phyloP scores from a whole-genome alignment of 2,797 vertebrate genomes.

The Acipenser ruthenus region DNA sequence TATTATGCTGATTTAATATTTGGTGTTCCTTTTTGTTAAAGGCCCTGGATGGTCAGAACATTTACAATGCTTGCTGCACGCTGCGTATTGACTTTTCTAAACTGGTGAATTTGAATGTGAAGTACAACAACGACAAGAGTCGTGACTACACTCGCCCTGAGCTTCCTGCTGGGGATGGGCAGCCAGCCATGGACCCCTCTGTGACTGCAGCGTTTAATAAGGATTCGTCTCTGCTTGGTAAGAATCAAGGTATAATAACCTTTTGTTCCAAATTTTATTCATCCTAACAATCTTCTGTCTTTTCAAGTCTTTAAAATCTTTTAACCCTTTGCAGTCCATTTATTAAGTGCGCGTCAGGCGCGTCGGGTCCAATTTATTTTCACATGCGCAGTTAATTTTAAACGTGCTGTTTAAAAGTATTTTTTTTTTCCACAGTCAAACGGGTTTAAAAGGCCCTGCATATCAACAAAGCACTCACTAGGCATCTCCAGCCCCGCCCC shows the following conservation, averaged over 20 bases:
- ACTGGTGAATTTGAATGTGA: conserved; percentile 95
- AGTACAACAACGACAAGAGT: conserved; percentile 98
- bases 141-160: conserved; percentile 95
- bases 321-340: too few species aligned
- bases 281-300: not conserved
- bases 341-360: too few species aligned
- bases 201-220: conserved; percentile 81
- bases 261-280: conserved; percentile 1
- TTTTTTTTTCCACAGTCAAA: conserved; percentile 9
- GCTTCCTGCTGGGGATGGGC: conserved; percentile 89
- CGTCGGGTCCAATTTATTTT: too few species aligned
- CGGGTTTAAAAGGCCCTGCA: too few species aligned
- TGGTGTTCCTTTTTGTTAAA: conserved; percentile 34
- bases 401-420: not conserved
- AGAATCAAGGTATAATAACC: conserved; percentile 21
- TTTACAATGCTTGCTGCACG: conserved; percentile 97
- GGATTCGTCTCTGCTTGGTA: conserved; percentile 86
- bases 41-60: conserved; percentile 97
- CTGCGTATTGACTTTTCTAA: conserved; percentile 97
- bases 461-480: too few species aligned
- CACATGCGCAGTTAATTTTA: too few species aligned
- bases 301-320: conserved; percentile 8
- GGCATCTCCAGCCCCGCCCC: conserved; percentile 8
- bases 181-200: conserved; percentile 70
- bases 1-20: conserved; percentile 21